phyloP scores from a whole-genome alignment of 2,797 vertebrate species.

The Cryptoblepharus egeriae region DNA sequence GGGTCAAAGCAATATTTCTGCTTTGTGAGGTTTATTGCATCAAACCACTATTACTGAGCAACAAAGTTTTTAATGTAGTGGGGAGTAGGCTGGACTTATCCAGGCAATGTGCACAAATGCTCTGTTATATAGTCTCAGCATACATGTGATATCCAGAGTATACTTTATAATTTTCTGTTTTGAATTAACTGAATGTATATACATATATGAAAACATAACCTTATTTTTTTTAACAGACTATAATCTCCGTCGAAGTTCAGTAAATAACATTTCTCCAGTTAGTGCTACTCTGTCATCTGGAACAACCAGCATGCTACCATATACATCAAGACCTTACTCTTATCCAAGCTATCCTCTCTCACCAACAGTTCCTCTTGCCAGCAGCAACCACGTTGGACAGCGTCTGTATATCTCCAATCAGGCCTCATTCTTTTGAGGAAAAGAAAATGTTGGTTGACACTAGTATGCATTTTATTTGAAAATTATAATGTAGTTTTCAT shows the following conservation, averaged over 20 bases:
- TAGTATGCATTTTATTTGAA: slow-evolving; percentile 55
- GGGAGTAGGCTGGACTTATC: neutral
- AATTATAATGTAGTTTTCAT: slow-evolving; percentile 58
- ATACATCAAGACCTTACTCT: slow-evolving; percentile 65
- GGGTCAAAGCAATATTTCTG: neutral
- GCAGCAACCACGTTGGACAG: slow-evolving; percentile 71
- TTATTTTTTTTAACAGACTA: slow-evolving; percentile 31
- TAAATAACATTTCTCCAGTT: slow-evolving; percentile 71
- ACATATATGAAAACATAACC: neutral
- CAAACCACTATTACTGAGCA: neutral
- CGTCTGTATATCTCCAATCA: slow-evolving; percentile 75
- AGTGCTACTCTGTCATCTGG: slow-evolving; percentile 62
- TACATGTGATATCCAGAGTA: neutral
- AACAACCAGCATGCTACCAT: slow-evolving; percentile 58
- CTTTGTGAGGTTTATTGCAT: neutral
- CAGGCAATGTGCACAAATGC: neutral
- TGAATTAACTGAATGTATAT: neutral
- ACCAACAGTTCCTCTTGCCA: slow-evolving; percentile 67
- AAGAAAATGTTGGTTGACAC: slow-evolving; percentile 59
- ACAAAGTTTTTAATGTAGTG: neutral
- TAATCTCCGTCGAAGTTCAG: slow-evolving; percentile 52
- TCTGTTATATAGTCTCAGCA: neutral
- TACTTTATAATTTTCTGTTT: neutral
- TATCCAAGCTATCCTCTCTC: slow-evolving; percentile 65
- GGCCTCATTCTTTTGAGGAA: slow-evolving; percentile 71